phyloP scores from a whole-genome alignment of 2,113 vertebrate genomes.

The Cettia cetti region DNA sequence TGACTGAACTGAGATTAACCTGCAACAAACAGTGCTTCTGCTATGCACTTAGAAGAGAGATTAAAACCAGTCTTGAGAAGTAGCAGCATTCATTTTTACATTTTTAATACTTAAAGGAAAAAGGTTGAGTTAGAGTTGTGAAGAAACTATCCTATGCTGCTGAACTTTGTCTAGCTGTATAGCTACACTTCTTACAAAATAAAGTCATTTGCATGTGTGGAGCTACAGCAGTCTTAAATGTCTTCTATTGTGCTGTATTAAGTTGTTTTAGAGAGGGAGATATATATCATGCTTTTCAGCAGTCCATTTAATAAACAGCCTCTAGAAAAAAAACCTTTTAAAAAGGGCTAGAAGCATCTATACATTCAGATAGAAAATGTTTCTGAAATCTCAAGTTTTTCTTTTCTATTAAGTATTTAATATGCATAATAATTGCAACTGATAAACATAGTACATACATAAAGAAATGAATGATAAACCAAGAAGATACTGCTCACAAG shows the following conservation, averaged over 20 bases:
- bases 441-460: background rate
- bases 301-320: background rate
- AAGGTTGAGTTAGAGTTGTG: background rate
- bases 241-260: background rate
- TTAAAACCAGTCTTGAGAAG: background rate
- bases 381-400: background rate
- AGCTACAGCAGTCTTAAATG: background rate
- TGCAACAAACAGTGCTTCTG: background rate
- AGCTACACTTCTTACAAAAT: background rate
- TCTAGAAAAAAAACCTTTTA: background rate
- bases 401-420: background rate
- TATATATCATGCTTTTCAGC: background rate
- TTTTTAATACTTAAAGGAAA: background rate
- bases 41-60: background rate
- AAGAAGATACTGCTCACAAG: background rate
- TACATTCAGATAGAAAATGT: background rate
- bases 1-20: background rate
- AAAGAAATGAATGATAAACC: background rate
- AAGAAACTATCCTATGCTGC: background rate
- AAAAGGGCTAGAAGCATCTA: background rate
- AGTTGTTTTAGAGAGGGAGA: background rate
- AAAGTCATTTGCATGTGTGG: background rate
- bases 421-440: background rate
- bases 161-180: background rate
- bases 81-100: background rate